These are phyloP conservation scores for Poeciliopsis turneri DNA, from an alignment of 2,797 vertebrate genomes.

Conservation along the genomic window DNA sequence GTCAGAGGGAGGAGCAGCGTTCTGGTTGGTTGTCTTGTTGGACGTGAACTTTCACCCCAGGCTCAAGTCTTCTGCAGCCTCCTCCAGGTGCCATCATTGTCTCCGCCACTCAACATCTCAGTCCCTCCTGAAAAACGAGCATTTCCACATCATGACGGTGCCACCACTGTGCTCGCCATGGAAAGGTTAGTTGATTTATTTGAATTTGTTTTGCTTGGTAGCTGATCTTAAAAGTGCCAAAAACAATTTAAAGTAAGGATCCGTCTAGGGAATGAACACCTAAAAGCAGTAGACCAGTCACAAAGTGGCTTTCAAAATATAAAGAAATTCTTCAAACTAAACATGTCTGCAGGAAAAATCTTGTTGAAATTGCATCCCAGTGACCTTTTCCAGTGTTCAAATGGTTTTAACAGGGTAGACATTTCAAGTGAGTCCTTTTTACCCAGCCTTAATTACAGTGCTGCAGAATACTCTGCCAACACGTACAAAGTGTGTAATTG, in stretches of 20 bases:
- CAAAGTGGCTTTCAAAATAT: background rate
- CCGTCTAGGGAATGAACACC: background rate
- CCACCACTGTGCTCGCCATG: background rate
- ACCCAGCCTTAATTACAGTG: conserved; percentile 36
- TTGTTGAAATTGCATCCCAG: background rate
- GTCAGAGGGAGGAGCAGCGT: background rate
- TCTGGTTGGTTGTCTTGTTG: background rate
- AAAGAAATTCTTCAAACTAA: background rate
- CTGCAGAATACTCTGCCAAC: conserved; percentile 26
- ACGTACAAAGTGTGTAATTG: conserved; percentile 37
- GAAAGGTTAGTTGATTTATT: background rate
- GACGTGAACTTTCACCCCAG: background rate
- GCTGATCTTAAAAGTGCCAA: background rate
- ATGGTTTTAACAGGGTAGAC: background rate
- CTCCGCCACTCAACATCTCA: background rate
- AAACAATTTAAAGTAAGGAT: background rate
- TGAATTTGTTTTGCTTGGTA: background rate
- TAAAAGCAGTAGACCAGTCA: background rate
- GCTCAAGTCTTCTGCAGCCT: too few species aligned
- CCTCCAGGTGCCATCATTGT: background rate
- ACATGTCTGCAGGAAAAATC: background rate
- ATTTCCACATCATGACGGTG: background rate
- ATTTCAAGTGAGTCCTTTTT: conserved; percentile 17
- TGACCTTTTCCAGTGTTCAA: background rate
- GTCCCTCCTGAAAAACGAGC: background rate